Evolutionary conservation across 2,888 invertebrate species (phyloP).

Genomic region (Gymnocheta viridis): DNA sequence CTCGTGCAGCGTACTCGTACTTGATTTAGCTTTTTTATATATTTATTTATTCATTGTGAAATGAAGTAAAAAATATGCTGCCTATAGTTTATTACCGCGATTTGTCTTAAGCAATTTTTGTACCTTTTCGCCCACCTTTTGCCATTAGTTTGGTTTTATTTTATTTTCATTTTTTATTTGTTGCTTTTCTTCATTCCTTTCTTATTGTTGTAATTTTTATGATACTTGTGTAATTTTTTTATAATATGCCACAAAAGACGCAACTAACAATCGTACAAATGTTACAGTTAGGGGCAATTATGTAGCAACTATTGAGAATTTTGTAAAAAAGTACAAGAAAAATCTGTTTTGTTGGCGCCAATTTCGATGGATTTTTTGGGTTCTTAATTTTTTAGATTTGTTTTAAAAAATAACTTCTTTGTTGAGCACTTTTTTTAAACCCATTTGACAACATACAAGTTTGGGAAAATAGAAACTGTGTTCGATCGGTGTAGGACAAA

Average conservation of each 20-base stretch:
- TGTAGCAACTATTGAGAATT: background rate
- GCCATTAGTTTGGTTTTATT: conserved; percentile 3
- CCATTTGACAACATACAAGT: too few species aligned
- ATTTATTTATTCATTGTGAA: conserved; percentile 30
- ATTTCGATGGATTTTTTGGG: background rate
- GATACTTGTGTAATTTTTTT: conserved; percentile 62
- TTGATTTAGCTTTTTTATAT: background rate
- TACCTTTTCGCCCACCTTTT: background rate
- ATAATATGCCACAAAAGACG: conserved; percentile 31
- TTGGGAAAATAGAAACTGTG: too few species aligned
- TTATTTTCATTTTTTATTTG: conserved; percentile 44
- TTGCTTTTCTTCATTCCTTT: conserved; percentile 40
- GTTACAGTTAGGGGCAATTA: conserved; percentile 24
- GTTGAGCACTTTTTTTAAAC: too few species aligned
- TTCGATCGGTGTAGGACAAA: too few species aligned
- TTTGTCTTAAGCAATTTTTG: conserved; percentile 65
- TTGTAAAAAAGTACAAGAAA: too few species aligned
- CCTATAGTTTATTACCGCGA: conserved; percentile 71
- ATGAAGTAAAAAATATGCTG: conserved; percentile 48
- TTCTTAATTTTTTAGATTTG: too few species aligned
- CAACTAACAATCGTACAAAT: background rate
- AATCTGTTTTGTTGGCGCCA: too few species aligned
- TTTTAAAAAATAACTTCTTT: too few species aligned
- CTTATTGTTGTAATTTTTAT: conserved; percentile 67
- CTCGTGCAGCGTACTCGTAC: background rate